Evolutionary conservation across 2,113 vertebrate genomes (phyloP).

Genomic region (Cyrtonyx montezumae): DNA sequence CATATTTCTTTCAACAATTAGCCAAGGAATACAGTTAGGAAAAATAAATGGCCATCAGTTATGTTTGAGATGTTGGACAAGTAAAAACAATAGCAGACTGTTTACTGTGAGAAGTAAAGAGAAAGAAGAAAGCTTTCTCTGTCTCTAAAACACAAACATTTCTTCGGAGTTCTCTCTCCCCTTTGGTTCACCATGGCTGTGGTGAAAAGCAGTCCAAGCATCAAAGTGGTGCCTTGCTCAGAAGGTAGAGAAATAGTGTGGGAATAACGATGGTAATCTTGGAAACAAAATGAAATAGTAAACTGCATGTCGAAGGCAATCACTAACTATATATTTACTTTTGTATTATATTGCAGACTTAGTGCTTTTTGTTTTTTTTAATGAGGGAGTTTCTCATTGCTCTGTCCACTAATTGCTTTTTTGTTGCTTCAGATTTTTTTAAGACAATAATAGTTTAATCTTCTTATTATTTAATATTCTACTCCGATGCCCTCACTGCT

Average conservation of each 20-base stretch:
- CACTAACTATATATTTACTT: background rate
- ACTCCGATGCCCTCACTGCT: background rate
- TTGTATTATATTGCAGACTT: background rate
- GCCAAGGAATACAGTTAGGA: constrained; percentile 13
- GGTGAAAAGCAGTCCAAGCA: background rate
- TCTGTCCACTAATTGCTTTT: background rate
- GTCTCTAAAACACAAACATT: background rate
- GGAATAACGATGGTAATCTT: background rate
- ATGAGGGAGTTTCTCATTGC: background rate
- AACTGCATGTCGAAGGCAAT: background rate
- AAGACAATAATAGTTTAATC: background rate
- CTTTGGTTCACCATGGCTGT: background rate
- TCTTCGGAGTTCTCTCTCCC: background rate
- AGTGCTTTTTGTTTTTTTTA: fast-evolving
- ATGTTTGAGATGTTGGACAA: background rate
- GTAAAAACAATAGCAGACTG: background rate
- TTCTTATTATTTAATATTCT: background rate
- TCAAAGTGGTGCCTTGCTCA: background rate
- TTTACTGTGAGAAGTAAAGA: background rate
- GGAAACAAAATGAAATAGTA: background rate
- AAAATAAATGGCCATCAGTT: background rate
- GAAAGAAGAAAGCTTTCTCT: background rate
- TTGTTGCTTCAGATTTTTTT: background rate
- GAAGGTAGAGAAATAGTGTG: background rate
- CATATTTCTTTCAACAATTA: background rate